phyloP scores from a whole-genome alignment of 2,888 invertebrate species.

The Philereme transversata region DNA sequence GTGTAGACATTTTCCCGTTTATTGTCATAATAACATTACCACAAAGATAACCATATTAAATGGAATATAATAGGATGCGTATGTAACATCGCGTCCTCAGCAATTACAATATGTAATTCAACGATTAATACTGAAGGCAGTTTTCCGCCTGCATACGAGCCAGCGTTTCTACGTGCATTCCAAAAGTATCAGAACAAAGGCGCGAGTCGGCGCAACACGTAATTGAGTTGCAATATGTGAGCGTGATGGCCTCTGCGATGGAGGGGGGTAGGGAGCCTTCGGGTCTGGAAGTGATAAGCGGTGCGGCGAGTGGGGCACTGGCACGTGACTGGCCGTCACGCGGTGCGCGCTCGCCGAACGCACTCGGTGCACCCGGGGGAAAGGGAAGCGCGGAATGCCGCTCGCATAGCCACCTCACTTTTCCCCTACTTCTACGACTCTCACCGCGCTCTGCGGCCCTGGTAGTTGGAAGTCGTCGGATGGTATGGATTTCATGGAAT shows the following conservation, averaged over 20 bases:
- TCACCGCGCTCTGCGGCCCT: conserved; percentile 29
- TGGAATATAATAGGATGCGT: neutral
- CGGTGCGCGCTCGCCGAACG: conserved; percentile 51
- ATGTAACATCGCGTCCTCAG: neutral
- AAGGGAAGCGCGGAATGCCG: conserved; percentile 36
- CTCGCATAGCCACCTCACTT: conserved; percentile 27
- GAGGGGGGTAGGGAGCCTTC: conserved; percentile 44
- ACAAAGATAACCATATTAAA: too few relatives aligned
- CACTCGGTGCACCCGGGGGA: conserved; percentile 48
- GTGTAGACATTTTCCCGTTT: conserved; percentile 7
- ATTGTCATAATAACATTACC: conserved; percentile 1
- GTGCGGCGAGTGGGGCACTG: conserved; percentile 31
- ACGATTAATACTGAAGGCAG: neutral
- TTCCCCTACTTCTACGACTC: conserved; percentile 18
- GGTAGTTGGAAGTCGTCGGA: conserved; percentile 32
- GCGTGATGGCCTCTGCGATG: conserved; percentile 41
- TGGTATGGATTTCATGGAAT: conserved; percentile 35
- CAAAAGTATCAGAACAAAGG: conserved; percentile 43
- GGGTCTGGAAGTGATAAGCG: conserved; percentile 54
- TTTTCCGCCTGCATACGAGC: neutral
- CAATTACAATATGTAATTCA: conserved; percentile 4
- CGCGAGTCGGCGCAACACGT: conserved; percentile 40
- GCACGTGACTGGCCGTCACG: conserved; percentile 66
- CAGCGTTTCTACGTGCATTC: conserved; percentile 18
- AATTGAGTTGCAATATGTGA: conserved; percentile 48